Base-by-base conservation (phyloP, 2,888 invertebrate genomes). In the Drosophila peninsularis region DNA sequence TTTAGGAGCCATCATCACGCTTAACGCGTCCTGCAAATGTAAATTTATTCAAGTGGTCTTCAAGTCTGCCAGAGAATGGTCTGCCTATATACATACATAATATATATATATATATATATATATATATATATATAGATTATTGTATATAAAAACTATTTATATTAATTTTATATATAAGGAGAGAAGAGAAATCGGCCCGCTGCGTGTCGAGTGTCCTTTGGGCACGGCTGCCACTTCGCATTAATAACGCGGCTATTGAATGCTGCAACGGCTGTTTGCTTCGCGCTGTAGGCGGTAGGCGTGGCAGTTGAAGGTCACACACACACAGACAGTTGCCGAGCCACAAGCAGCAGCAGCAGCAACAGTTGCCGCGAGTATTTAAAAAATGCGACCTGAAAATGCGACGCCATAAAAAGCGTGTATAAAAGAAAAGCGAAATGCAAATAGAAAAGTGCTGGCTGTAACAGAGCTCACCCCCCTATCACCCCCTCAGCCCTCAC, bases 31-130 rank as follows among this genome's bases (percentile, higher is more conserved):
- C 66, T 74, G 69, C 39, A 64, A 82, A 85, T 85, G 80, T 85
- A 89, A 85, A 85, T 85, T 85, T 89, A 85, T 85, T 89, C 86
- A 89, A 85, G 85, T 82, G 88, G 80, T 68, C 75, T 88, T 85
- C 89, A 79, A 19, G 21, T 14, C 50, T 1, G 27, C 17, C 17
- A 19, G 21, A 10, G 50, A 50, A 50, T 47, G 47, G 47, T 17
- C 47, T 13, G 47, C 30, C 24, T 17, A 53, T 19, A 6, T 19
- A 42, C 19, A 21, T 42, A 41, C 14, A 56, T 27, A 37, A 37
- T 27, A 7, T 19, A 11, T 19, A 41, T 42, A 19, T 41, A 41
- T 17, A 60, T 24, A 36, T 17, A n/a, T 21, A 4, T 13, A 47
- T 30, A 4, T 13, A 19, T 17, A 19, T 39, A 57, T 52, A 41